Evolutionary conservation across 1,140 invertebrate species (phyloP).

Genomic region (Drosophila paulistorum): DNA sequence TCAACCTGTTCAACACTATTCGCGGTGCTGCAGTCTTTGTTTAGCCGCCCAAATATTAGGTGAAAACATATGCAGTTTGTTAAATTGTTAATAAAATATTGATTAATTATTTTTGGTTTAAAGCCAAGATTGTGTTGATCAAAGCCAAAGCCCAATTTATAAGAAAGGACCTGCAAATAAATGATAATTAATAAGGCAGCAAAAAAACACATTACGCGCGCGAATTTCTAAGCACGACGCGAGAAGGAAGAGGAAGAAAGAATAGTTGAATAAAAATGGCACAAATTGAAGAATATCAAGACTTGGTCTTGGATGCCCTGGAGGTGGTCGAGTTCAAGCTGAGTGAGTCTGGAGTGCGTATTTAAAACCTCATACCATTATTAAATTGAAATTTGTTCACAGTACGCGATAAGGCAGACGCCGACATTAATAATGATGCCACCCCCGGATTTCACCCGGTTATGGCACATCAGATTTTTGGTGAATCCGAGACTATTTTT

Average conservation of each 20-base stretch:
- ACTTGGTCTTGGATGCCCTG: constrained; percentile 88
- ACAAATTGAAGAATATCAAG: constrained; percentile 84
- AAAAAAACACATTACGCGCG: constrained; percentile 62
- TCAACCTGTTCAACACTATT: constrained; percentile 39
- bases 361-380: neutral
- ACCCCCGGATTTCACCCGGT: constrained; percentile 88
- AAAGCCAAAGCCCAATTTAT: neutral
- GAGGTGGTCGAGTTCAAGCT: constrained; percentile 91
- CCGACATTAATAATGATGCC: constrained; percentile 87
- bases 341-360: constrained; percentile 84
- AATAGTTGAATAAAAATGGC: constrained; percentile 57
- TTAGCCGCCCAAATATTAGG: constrained; percentile 66
- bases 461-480: constrained; percentile 97
- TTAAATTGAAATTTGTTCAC: constrained; percentile 18
- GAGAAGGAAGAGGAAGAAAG: constrained; percentile 7
- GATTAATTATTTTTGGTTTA: neutral
- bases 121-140: neutral
- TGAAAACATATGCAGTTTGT: constrained; percentile 14
- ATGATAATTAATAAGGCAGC: constrained; percentile 16
- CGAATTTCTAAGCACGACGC: constrained; percentile 43
- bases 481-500: constrained; percentile 96
- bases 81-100: neutral
- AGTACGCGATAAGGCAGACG: constrained; percentile 88
- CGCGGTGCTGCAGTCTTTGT: constrained; percentile 57
- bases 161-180: neutral